Conservation (phyloP, 1,140 invertebrate genomes). For the Druon quercuslanigerum region DNA sequence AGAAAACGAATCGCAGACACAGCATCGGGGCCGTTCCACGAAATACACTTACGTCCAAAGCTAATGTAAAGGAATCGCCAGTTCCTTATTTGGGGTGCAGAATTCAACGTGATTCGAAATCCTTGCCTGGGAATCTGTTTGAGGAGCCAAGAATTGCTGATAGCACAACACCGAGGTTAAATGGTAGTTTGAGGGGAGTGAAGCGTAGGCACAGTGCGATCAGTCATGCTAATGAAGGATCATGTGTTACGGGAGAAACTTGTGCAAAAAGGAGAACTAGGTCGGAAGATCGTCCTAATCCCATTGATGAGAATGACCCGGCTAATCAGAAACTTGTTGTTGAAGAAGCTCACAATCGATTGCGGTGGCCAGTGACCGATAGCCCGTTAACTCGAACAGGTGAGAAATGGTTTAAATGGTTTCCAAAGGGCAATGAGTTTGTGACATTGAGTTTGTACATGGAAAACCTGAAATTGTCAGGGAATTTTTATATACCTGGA, state of each 20-base stretch:
- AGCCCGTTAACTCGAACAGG: conserved; percentile 44
- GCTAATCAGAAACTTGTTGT: conserved; percentile 57
- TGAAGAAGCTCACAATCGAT: conserved; percentile 52
- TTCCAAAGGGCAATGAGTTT: neutral
- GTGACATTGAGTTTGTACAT: no score
- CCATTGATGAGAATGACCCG: conserved; percentile 69
- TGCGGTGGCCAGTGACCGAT: conserved; percentile 60
- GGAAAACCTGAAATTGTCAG: no score
- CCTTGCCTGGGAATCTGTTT: conserved; percentile 39
- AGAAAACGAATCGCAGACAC: conserved; percentile 33
- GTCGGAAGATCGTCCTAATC: conserved; percentile 64
- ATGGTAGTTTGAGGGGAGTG: neutral
- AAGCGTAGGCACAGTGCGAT: conserved; percentile 58
- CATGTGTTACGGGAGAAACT: conserved; percentile 46
- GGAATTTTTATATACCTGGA: no score
- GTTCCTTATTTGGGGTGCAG: conserved; percentile 44
- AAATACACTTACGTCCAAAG: conserved; percentile 33
- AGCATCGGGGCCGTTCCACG: conserved; percentile 35
- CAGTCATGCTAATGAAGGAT: neutral
- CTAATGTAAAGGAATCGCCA: conserved; percentile 6
- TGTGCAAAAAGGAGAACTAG: conserved; percentile 65
- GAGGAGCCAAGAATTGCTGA: neutral
- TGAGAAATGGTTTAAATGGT: conserved; percentile 34
- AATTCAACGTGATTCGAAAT: conserved; percentile 47
- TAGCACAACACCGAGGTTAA: conserved; percentile 12